Conservation (phyloP, 2,797 vertebrate genomes). For the Cacajao melanocephalus region DNA sequence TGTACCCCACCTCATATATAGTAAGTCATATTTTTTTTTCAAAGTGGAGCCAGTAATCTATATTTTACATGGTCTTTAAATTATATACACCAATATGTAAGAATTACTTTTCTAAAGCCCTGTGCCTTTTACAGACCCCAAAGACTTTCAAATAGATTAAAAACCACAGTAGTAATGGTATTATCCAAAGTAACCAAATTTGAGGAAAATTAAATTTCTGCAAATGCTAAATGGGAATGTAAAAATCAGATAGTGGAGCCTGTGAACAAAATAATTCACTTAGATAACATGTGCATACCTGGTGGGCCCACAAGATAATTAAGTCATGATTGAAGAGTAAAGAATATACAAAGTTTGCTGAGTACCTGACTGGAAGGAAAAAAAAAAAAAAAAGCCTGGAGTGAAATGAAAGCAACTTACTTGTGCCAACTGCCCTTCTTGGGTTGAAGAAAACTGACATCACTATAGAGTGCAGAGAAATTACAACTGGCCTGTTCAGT, state of each 20-base stretch:
- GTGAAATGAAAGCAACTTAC: background rate
- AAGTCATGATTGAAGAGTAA: background rate
- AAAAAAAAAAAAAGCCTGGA: background rate
- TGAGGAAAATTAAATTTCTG: constrained; percentile 12
- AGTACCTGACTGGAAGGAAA: background rate
- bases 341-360: background rate
- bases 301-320: background rate
- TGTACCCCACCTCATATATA: background rate
- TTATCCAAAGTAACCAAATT: background rate
- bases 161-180: background rate
- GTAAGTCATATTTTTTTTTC: background rate
- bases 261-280: background rate
- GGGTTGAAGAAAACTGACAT: background rate
- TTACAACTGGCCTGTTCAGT: background rate
- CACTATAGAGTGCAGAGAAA: background rate
- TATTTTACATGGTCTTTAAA: background rate
- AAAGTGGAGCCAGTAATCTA: background rate
- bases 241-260: background rate
- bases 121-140: background rate
- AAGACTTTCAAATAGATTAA: background rate
- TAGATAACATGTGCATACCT: background rate
- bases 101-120: background rate
- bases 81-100: background rate
- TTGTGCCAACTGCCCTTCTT: background rate
- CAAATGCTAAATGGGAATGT: background rate